phyloP scores from a whole-genome alignment of 2,888 invertebrate genomes.

The Lycocerus yunnanus region DNA sequence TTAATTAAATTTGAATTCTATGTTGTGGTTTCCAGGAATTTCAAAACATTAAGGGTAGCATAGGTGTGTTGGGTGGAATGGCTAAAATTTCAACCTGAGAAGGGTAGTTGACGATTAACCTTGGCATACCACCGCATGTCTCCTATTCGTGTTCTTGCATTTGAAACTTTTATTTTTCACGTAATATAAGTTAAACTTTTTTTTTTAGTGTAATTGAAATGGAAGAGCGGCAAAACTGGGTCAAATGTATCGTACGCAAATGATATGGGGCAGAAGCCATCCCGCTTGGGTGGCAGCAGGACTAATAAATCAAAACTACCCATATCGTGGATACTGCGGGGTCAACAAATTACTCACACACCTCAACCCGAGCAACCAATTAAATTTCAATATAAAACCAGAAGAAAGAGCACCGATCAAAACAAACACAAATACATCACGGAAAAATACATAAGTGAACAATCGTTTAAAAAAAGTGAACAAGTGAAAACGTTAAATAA shows the following conservation, averaged over 20 bases:
- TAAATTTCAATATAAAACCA: conserved; percentile 53
- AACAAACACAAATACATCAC: conserved; percentile 16
- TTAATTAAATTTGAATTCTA: neutral
- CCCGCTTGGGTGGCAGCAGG: conserved; percentile 48
- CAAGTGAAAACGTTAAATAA: conserved; percentile 34
- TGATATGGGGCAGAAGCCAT: conserved; percentile 61
- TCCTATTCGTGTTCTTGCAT: neutral
- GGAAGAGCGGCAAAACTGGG: neutral
- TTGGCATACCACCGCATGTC: neutral
- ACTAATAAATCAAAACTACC: conserved; percentile 67
- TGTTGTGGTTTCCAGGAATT: neutral
- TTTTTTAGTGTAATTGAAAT: neutral
- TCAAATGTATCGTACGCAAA: conserved; percentile 11
- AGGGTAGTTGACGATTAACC: neutral
- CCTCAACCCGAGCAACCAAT: conserved; percentile 54
- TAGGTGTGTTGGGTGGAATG: neutral
- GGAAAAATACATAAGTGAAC: conserved; percentile 15
- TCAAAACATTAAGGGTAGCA: neutral
- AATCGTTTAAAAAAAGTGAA: conserved; percentile 7
- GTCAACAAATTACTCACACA: conserved; percentile 56
- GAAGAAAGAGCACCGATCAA: conserved; percentile 42
- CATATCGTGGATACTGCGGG: conserved; percentile 75
- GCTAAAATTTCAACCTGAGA: neutral
- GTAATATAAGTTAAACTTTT: neutral
- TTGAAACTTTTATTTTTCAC: neutral